These are phyloP conservation scores for Otus scops DNA, from an alignment of 2,797 vertebrate species.

Conservation along the genomic window DNA sequence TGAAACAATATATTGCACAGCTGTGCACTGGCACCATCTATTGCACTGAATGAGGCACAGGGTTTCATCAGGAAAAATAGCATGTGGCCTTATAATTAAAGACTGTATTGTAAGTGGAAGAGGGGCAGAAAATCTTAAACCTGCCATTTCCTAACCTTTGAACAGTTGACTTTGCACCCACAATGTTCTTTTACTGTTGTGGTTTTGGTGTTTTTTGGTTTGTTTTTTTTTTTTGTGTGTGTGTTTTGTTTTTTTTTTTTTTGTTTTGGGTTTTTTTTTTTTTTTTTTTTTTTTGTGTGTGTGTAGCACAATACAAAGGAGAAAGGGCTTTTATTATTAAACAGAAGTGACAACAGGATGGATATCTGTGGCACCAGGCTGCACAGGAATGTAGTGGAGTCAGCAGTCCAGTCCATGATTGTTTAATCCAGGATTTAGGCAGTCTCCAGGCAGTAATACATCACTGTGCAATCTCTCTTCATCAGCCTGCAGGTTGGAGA, in stretches of 20 bases:
- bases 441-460: not conserved
- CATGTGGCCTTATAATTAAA: not conserved
- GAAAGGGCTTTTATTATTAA: not conserved
- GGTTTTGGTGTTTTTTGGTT: too few species aligned
- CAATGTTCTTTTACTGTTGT: not conserved
- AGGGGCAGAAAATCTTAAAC: not conserved
- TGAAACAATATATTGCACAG: not conserved
- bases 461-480: not conserved
- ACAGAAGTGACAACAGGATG: slow-evolving; percentile 10
- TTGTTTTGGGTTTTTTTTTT: too few species aligned
- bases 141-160: not conserved
- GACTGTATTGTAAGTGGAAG: not conserved
- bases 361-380: not conserved
- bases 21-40: slow-evolving; percentile 20
- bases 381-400: slow-evolving; percentile 28
- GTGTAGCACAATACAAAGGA: not conserved
- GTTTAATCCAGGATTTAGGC: slow-evolving; percentile 40
- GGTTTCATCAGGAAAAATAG: not conserved
- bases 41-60: not conserved
- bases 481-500: not conserved
- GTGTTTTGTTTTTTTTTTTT: not conserved
- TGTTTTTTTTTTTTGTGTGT: not conserved
- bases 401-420: not conserved
- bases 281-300: not conserved
- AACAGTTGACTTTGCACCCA: not conserved